These are phyloP conservation scores for Gadopsis marmoratus DNA, from an alignment of 2,797 vertebrate species.

Conservation along the genomic window DNA sequence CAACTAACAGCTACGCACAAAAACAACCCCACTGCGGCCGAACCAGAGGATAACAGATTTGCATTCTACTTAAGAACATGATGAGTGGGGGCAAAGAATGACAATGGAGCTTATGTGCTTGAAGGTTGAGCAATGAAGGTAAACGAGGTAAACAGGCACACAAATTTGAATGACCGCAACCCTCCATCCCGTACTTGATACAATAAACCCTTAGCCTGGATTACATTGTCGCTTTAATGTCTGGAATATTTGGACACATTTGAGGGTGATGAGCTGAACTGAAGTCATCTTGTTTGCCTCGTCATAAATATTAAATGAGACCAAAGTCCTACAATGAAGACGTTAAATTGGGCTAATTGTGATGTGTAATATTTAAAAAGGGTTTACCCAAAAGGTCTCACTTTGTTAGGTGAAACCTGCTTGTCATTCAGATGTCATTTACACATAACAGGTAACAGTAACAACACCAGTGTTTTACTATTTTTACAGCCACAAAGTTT, in stretches of 20 bases:
- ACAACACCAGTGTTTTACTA: background rate
- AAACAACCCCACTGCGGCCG: constrained; percentile 64
- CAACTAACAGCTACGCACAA: constrained; percentile 66
- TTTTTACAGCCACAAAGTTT: background rate
- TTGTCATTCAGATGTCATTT: background rate
- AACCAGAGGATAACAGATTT: constrained; percentile 68
- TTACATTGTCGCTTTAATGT: constrained; percentile 19
- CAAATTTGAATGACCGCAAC: constrained; percentile 35
- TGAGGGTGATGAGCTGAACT: constrained; percentile 2
- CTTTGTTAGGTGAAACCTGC: background rate
- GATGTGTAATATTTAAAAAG: background rate
- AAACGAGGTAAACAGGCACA: constrained; percentile 48
- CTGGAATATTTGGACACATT: constrained; percentile 29
- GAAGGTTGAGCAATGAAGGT: constrained; percentile 52
- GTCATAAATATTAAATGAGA: background rate
- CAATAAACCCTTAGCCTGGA: constrained; percentile 32
- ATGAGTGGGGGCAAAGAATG: constrained; percentile 60
- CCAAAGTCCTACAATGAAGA: background rate
- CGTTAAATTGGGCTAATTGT: background rate
- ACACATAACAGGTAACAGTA: background rate
- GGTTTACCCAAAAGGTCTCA: background rate
- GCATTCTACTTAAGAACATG: constrained; percentile 67
- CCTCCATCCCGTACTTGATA: constrained; percentile 7
- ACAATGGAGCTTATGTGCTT: constrained; percentile 67
- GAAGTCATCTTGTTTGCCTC: constrained; percentile 8